Evolutionary conservation across 1,140 invertebrate genomes (phyloP), one percentile per base, ranked within the genome.

Genomic region (Drosophila persimilis): DNA sequence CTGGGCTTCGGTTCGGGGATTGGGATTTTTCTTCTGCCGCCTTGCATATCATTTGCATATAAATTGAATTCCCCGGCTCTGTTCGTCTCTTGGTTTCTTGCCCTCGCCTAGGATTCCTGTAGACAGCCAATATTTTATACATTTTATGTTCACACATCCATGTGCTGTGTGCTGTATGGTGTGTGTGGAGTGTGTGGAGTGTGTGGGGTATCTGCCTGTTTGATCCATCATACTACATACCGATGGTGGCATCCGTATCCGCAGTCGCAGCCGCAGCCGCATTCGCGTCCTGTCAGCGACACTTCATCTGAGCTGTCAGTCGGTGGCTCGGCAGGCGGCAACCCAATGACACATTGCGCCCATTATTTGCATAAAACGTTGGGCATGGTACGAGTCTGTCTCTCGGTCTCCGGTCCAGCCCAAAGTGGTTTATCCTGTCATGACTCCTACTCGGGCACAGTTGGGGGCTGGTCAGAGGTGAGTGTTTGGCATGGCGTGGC

Each of bases 11-110:
- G 29, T 17, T 58, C 7, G 29, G 61, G 11, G 35, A 1, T 39
- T 39, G 11, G 0, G 35, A 0, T 39, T 74, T 77, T 74, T 75
- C 80, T 79, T 81, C 73, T 79, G 55, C 45, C 52, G 66, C 72
- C 73, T 67, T 52, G 80, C 83, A 86, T 86, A 88, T 72, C 58
- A 86, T 86, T 86, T 86, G 83, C 81, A 86, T 86, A 86, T 86
- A 86, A 86, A 86, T 86, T 81, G 81, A 86, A 86, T 81, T 85
- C 77, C 44, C 80, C 59, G 80, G 22, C 55, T 77, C 51, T 39
- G 60, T 57, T 58, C 43, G 55, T 60, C 72, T 60, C 72, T 76
- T 64, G 59, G 50, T 53, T 17, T 58, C 46, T 65, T 60, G 53
- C 20, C 63, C 63, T 46, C 59, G 66, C 44, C 45, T 70, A 69